These are phyloP conservation scores for Malurus alboscapulatus DNA, from an alignment of 2,113 vertebrate genomes.

Conservation along the genomic window DNA sequence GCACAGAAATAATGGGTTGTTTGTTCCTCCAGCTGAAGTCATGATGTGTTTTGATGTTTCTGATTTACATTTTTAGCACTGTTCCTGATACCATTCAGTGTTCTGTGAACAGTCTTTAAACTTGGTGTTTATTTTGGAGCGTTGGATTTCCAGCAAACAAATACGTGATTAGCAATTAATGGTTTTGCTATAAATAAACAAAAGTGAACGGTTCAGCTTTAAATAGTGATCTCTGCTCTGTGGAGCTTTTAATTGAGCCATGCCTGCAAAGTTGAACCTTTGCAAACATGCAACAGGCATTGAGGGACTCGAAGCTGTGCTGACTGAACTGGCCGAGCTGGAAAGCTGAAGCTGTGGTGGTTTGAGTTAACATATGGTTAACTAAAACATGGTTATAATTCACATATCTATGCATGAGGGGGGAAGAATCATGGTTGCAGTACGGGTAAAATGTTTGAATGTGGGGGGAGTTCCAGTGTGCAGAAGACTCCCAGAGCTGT, in stretches of 20 bases:
- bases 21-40: conserved; percentile 32
- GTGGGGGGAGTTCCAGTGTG: fast-evolving
- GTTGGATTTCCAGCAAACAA: conserved; percentile 5
- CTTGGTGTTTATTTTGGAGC: conserved; percentile 38
- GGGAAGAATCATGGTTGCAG: not conserved
- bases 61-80: conserved; percentile 37
- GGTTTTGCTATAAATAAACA: conserved; percentile 54
- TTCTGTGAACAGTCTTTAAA: conserved; percentile 44
- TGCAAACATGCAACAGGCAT: not conserved
- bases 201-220: not conserved
- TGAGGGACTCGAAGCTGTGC: not conserved
- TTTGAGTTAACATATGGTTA: not conserved
- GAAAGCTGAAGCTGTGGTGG: not conserved
- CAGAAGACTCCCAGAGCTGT: not conserved
- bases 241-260: not conserved
- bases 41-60: conserved; percentile 58
- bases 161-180: conserved; percentile 48
- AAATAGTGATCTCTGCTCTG: conserved; percentile 27
- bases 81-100: not conserved
- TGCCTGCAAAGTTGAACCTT: not conserved
- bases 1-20: conserved; percentile 41
- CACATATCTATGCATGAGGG: not conserved
- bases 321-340: not conserved
- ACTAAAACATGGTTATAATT: not conserved
- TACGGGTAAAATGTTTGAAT: not conserved